Conservation (phyloP, 1,140 invertebrate genomes). For the Sarcophaga peregrina region DNA sequence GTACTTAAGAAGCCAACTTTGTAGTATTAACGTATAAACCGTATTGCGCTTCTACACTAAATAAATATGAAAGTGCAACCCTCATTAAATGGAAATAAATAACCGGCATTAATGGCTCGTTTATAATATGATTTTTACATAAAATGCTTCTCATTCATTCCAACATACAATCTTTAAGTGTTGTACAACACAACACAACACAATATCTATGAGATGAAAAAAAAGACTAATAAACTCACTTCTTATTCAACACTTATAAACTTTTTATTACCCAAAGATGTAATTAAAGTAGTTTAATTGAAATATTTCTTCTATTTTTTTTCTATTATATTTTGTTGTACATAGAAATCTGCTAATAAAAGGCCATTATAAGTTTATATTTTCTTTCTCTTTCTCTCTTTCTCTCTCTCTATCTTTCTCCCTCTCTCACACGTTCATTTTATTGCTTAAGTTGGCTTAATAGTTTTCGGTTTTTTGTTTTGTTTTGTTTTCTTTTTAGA, state of each 20-base stretch:
- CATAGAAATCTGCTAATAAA: constrained; percentile 10
- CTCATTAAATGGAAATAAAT: background rate
- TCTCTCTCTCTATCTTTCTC: background rate
- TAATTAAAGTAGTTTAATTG: constrained; percentile 16
- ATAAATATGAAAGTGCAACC: background rate
- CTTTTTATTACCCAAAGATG: constrained; percentile 2
- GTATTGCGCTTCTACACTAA: background rate
- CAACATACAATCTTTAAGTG: background rate
- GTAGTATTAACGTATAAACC: background rate
- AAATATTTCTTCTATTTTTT: background rate
- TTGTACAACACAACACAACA: no score
- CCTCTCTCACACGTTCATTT: no score
- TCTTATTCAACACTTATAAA: constrained; percentile 10
- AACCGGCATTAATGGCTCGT: background rate
- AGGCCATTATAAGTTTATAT: background rate
- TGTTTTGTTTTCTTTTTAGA: background rate
- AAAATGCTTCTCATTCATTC: background rate
- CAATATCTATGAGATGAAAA: background rate
- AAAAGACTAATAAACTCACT: background rate
- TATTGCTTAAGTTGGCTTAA: background rate
- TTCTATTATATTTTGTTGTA: background rate
- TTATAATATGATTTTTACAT: constrained; percentile 1
- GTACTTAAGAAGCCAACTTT: no score
- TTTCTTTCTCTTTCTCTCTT: background rate
- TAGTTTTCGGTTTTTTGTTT: background rate